Evolutionary conservation across 2,888 invertebrate species (phyloP).

Genomic region (Doris montereyensis): DNA sequence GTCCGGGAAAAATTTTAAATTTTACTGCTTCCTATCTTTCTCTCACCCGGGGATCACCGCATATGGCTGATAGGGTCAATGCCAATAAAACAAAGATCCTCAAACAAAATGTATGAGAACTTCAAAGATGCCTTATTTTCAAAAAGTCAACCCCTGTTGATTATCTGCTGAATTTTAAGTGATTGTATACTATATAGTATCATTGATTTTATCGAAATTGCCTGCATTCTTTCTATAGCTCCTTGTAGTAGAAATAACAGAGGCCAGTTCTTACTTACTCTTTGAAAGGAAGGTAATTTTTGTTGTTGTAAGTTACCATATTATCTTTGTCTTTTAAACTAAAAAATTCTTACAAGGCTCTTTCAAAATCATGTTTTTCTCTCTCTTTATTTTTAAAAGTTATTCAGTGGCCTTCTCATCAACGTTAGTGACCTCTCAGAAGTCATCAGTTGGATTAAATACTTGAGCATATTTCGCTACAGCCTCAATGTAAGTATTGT

Average conservation of each 20-base stretch:
- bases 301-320: not conserved
- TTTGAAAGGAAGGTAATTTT: not conserved
- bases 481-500: constrained; percentile 64
- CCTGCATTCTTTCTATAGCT: no score
- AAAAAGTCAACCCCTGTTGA: no score
- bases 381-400: constrained; percentile 49
- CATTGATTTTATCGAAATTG: no score
- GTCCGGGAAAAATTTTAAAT: no score
- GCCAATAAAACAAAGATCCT: no score
- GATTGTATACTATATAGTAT: no score
- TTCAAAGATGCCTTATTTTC: no score
- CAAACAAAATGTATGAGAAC: no score
- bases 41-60: no score
- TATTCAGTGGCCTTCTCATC: constrained; percentile 71
- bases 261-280: not conserved
- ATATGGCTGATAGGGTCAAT: no score
- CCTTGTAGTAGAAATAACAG: not conserved
- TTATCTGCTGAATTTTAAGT: no score
- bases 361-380: not conserved
- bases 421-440: constrained; percentile 65
- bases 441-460: constrained; percentile 70
- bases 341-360: not conserved
- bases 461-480: constrained; percentile 70
- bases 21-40: no score
- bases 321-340: not conserved